Evolutionary conservation across 2,113 vertebrate genomes (phyloP), one percentile per base, ranked within the genome.

Genomic region (Trichomycterus rosablanca): DNA sequence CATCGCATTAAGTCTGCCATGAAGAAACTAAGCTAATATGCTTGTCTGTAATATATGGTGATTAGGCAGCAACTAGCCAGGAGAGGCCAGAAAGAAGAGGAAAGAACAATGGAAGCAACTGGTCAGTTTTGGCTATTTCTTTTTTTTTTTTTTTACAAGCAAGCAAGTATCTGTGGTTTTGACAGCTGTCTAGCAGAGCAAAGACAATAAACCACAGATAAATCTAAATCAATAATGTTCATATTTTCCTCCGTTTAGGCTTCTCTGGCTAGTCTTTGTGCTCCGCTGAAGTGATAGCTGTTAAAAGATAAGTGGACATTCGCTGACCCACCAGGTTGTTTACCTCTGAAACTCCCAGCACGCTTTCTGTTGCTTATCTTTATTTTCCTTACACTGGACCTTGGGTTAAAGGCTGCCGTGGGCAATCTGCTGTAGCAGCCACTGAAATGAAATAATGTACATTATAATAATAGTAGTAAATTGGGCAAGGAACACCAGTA

Each of bases 171-270:
- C 40, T 7, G 11, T 37, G 24, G 34, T 28, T 62, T 20, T 62
- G 22, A 30, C 37, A 7, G 35, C 59, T 55, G 50, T 46, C 51
- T 52, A 45, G 28, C 6, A 39, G 45, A 50, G n/a, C 12, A 54
- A 45, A 52, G 9, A 18, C 39, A 44, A 24, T 39, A 45, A 42
- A 10, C n/a, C 16, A 40, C 11, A 19, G 8, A 16, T 20, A 51
- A 54, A 45, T 54, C 30, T 16, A 55, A 64, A 64, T 64, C 61
- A 64, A 46, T 55, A 64, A 46, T 56, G 52, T 56, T 52, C 26
- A 46, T 48, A 42, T 56, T 64, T 48, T 24, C 30, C 42, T 22
- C 50, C 40, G 19, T 64, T 64, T 64, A 54, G 40, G 30, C 51
- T 15, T 30, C 19, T 26, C 26, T 24, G 10, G 50, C 3, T 48